Base-by-base conservation (phyloP, 2,113 vertebrate genomes). In the Oostethus manadensis region DNA sequence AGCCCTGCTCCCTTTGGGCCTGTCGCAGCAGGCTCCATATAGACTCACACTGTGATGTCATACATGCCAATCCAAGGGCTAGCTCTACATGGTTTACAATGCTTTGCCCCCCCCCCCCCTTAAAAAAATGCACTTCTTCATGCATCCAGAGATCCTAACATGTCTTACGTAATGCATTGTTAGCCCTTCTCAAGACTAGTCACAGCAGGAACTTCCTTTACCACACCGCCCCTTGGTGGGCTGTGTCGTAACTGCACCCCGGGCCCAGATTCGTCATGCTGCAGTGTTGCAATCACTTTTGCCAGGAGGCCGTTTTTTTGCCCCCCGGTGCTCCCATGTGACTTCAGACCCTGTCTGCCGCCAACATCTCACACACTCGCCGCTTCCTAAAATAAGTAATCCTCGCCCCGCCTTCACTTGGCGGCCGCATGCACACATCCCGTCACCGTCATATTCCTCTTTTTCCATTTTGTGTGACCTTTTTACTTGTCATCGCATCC, bases 161-260 rank as follows among this genome's bases (percentile, higher is more conserved):
- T 14, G 35, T 38, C 22, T 71, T 68, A 3, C 38, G 44, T 29
- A 60, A 58, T 45, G 21, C 55, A 43, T 56, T 45, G 42, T 26
- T 58, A 20, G 18, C 46, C 29, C 29, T 20, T 48, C 46, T 48
- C 46, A 21, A 48, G 26, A 7, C 29, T 1, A 33, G 46, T 42
- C 53, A 1, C 53, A 21, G 14, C 40, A 26, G 51, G 47, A 10
- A 38, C 40, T 46, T 67, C 50, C 49, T 60, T 44, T 60, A 62
- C 61, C 42, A 35, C 71, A 70, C 68, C 72, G 75, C 80, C 76
- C 63, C 65, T 84, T 86, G 80, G 76, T 83, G 84, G 81, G 18
- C 18, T 0, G 20, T 6, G 10, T 1, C 0, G 10, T 29, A 13
- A 38, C 38, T 68, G 14, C 79, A 83, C 22, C 16, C 23, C 26